Percentiles rank a stretch among this genome's conserved stretches.
Conservation (phyloP, 2,888 invertebrate genomes). For the Tetragonisca angustula region DNA sequence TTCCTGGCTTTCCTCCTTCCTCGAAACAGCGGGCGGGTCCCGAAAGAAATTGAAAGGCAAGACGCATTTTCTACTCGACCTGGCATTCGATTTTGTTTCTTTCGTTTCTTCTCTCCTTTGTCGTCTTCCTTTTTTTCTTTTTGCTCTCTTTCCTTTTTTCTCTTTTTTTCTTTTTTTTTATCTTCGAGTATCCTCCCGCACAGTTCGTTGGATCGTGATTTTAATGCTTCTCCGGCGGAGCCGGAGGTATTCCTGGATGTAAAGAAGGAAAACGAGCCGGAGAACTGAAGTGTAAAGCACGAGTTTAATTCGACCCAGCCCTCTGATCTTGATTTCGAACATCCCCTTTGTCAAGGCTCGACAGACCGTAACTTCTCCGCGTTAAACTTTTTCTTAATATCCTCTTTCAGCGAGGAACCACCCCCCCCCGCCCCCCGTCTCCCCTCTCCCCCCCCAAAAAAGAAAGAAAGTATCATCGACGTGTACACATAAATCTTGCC, state of each 20-base stretch:
- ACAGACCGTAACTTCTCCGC: neutral
- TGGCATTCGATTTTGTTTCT: constrained; percentile 13
- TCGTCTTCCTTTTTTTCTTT: too few species aligned
- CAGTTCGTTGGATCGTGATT: constrained; percentile 22
- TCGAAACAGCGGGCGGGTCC: neutral
- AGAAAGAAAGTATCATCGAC: too few species aligned
- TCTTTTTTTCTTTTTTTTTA: neutral
- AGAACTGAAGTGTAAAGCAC: constrained; percentile 25
- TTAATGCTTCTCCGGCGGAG: neutral
- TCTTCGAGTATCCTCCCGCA: neutral
- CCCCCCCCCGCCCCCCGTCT: too few species aligned
- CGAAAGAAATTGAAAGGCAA: constrained; percentile 17
- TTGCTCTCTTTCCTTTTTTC: too few species aligned
- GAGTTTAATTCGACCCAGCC: constrained; percentile 6
- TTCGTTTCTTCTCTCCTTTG: neutral
- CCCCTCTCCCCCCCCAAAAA: too few species aligned
- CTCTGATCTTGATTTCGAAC: constrained; percentile 22
- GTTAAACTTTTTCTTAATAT: constrained; percentile 3
- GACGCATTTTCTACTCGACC: constrained; percentile 26
- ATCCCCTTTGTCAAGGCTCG: constrained; percentile 18
- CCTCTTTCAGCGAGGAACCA: neutral
- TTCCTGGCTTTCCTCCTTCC: neutral
- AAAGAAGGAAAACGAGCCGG: constrained; percentile 7
- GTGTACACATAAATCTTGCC: neutral
- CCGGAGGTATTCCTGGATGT: neutral